Evolutionary conservation across 1,140 invertebrate genomes (phyloP), one percentile per base, ranked within the genome.

Genomic region (Listronotus bonariensis): DNA sequence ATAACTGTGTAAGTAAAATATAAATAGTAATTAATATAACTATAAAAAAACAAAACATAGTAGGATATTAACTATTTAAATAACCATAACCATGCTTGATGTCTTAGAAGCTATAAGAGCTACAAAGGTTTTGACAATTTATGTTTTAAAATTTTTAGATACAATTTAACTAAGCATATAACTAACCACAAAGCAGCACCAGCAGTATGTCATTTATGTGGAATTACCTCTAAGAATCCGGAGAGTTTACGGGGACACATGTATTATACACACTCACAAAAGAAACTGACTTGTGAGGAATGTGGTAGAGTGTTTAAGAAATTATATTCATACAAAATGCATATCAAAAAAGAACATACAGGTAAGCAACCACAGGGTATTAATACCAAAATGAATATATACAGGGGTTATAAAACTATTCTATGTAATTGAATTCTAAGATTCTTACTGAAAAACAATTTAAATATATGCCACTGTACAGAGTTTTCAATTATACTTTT

Each of bases 201-300:
- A 4, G 63, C 52, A 34, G 69, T 73, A 4, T 73, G 72, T 57
- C 67, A 73, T 45, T 42, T 73, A 26, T 73, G 72, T 67, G 72
- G 72, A 10, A 53, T 64, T 0, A 65, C 66, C 9, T 57, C 63
- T 4, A 73, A 73, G 55, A 73, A 73, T 51, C 51, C 52, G 10
- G 72, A 73, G 51, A 73, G 72, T 57, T 63, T 73, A 40, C 49
- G 72, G 18, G 72, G 72, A 8, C 72, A 73, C 57, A 65, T 73
- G 58, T 71, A 70, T 38, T 73, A 73, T 40, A 67, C 65, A 5
- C 65, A 67, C 31, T 65, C 65, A 1, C 48, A 67, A 40, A 65
- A 67, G 34, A 26, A 54, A 14, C 55, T 68, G 7, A 62, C 56
- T 34, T 73, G 72, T 54, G 66, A 72, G 53, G 26, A 41, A 12